Base-by-base conservation (phyloP, 2,888 invertebrate genomes). In the Macrophya alboannulata region DNA sequence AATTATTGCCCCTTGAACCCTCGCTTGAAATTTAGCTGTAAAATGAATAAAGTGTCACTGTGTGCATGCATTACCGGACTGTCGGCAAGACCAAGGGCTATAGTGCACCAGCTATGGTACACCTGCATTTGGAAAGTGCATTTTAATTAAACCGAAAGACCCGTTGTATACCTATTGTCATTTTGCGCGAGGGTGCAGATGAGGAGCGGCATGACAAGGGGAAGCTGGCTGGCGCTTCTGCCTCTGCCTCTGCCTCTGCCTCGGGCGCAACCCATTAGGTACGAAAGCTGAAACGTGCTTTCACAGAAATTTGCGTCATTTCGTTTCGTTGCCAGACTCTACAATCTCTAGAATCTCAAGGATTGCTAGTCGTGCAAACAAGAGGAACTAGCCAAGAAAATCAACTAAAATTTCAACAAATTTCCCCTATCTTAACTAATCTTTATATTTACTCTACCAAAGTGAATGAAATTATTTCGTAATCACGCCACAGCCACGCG, bases 61-160 rank as follows among this genome's bases (percentile, higher is more conserved):
- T 25, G 21, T 81, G 25, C 62, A 40, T 81, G 17, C 59, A 81
- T 81, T 62, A 81, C 43, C 81, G 59, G 62, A 59, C 62, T 62
- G 81, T 62, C 62, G 59, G 10, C n/a, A 51, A 62, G 21, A 43
- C 17, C n/a, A n/a, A 77, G 31, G 43, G 8, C 43, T 40, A 81
- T 59, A 81, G 79, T 45, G 76, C 55, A 68, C 31, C 9, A 37
- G 68, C 68, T 15, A 37, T 37, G 59, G 59, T 43, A 43, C 81
- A 43, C 81, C 21, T 62, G 62, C 81, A 81, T 81, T 59, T 62
- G 62, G 59, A 81, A 81, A 81, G 81, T 81, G 81, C 81, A 81
- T 81, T 90, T 90, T 90, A 90, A 90, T 90, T 90, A 90, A 90
- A 89, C 88, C 87, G 87, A 90, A 89, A 89, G 89, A 89, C 88